These are phyloP conservation scores for Theristicus caerulescens DNA, from an alignment of 2,113 vertebrate species.

Conservation along the genomic window DNA sequence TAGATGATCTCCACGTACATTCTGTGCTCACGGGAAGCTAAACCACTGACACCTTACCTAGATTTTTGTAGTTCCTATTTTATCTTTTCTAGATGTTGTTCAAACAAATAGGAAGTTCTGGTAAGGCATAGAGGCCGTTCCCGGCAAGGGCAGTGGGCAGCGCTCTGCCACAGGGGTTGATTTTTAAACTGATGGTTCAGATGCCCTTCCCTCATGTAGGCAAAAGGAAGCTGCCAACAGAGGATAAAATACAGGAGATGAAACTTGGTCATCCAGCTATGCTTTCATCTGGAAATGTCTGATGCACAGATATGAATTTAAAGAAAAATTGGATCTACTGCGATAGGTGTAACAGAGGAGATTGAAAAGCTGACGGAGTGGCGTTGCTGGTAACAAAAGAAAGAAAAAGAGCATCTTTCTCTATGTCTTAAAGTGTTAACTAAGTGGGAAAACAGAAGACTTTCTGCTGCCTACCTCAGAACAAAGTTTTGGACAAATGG, in stretches of 20 bases:
- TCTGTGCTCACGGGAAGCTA: neutral
- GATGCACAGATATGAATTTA: neutral
- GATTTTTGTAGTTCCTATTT: neutral
- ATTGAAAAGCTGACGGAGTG: neutral
- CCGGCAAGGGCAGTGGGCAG: neutral
- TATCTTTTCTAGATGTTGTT: neutral
- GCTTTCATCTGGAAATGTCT: neutral
- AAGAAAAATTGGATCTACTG: neutral
- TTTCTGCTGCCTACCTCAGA: neutral
- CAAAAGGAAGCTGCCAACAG: neutral
- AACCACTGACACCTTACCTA: neutral
- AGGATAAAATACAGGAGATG: neutral
- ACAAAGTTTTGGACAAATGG: neutral
- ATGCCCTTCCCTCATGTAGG: neutral
- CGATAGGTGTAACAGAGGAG: neutral
- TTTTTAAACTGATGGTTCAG: constrained; percentile 20
- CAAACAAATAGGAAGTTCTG: constrained; percentile 24
- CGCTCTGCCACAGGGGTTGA: neutral
- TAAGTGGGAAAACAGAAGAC: neutral
- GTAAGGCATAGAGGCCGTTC: neutral
- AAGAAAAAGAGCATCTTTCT: neutral
- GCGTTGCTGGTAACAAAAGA: neutral
- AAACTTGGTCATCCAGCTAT: neutral
- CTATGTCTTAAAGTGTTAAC: neutral
- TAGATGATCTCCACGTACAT: neutral